Conservation (phyloP, 2,797 vertebrate genomes). For the Melopsittacus undulatus region DNA sequence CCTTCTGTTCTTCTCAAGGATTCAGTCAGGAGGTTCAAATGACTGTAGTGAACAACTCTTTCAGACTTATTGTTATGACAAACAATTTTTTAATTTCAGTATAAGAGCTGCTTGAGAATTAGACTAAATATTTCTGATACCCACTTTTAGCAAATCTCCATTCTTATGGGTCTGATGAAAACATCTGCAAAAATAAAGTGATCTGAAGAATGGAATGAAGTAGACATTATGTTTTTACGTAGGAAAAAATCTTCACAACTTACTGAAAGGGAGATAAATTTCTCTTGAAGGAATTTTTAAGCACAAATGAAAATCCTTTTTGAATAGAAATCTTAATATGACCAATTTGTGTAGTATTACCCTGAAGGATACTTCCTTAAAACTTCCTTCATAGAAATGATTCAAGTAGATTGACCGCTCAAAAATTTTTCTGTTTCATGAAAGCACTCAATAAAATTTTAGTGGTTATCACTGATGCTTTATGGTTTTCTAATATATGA, state of each 20-base stretch:
- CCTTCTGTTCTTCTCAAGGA: background rate
- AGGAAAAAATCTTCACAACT: fast-evolving
- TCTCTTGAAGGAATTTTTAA: background rate
- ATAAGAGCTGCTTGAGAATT: background rate
- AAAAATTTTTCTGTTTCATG: background rate
- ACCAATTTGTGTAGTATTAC: background rate
- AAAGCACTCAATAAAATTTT: background rate
- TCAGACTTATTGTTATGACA: background rate
- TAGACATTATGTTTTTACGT: background rate
- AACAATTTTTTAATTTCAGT: background rate
- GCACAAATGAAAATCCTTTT: background rate
- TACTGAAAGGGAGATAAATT: background rate
- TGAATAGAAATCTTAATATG: background rate
- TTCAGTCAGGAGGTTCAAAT: background rate
- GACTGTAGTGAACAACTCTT: background rate
- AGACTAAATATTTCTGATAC: background rate
- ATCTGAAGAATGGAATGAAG: background rate
- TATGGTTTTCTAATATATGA: background rate
- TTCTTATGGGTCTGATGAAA: background rate
- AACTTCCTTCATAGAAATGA: background rate
- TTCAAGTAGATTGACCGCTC: background rate
- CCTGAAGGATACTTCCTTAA: background rate
- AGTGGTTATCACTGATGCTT: background rate
- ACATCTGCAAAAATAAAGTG: background rate
- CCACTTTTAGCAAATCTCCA: background rate